Evolutionary conservation across 2,888 invertebrate genomes (phyloP), one percentile per base, ranked within the genome.

Genomic region (Ennomos quercinarius): DNA sequence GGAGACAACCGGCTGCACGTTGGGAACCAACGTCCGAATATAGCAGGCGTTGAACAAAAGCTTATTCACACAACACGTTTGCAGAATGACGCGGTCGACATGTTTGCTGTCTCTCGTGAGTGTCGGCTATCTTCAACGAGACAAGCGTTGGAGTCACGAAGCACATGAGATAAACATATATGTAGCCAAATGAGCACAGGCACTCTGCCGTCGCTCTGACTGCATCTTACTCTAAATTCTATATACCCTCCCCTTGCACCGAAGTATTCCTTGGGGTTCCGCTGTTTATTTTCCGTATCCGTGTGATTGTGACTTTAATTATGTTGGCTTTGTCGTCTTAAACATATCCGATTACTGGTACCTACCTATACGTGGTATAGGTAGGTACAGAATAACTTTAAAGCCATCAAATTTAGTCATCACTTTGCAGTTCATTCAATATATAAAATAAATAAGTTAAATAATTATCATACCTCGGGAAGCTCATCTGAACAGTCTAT

Each of bases 1-100:
- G 67, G 83, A 86, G 83, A 84, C 81, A 78, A 80, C 71, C 76
- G 79, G 74, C 70, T 74, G 72, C 74, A 82, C 74, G 80, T 74
- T 74, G 74, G 72, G 71, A 78, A 76, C 72, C 73, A 77, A 75
- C 70, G 78, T 78, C 81, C 81, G 77, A 82, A 85, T 84, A 84
- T 82, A 66, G 45, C 55, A 53, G 56, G 53, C 56, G 61, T 57
- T 50, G 82, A 81, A 85, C 83, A 84, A 87, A 83, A 73, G 80
- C 80, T 81, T 86, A 78, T 85, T 85, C 80, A 76, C 79, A 73
- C 72, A 66, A 70, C 70, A 72, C 68, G 74, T 68, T 73, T 67
- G 68, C 68, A 64, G 76, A 79, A 77, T 77, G 76, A 77, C 68
- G 71, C 71, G 66, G 56, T 66, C 55, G 64, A 65, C 74, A 68